These are phyloP conservation scores for Threskiornis aethiopicus DNA, from an alignment of 2,797 vertebrate genomes.

Conservation along the genomic window DNA sequence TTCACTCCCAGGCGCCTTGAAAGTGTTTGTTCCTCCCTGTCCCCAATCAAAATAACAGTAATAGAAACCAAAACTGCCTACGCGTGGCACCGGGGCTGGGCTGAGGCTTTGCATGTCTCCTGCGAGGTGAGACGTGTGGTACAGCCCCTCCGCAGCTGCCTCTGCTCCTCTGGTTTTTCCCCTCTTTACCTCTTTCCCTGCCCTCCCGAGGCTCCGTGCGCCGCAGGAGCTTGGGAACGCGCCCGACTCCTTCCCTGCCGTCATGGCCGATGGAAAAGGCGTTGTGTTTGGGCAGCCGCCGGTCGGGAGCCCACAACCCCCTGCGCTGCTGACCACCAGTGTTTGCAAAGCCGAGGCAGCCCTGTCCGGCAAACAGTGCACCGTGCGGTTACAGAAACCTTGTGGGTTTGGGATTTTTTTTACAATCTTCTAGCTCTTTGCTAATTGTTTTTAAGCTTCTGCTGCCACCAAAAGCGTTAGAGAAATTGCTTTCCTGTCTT, in stretches of 20 bases:
- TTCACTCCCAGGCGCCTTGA: background rate
- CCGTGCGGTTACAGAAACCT: rapidly evolving
- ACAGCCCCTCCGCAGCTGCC: background rate
- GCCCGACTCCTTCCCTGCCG: background rate
- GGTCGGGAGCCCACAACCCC: background rate
- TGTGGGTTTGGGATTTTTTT: background rate
- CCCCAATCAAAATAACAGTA: background rate
- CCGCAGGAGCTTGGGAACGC: background rate
- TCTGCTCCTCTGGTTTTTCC: background rate
- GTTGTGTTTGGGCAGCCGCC: background rate
- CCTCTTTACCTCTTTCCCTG: background rate
- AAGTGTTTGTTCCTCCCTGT: background rate
- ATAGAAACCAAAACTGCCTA: background rate
- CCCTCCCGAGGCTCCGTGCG: background rate
- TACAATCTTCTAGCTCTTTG: background rate
- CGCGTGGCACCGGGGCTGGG: background rate
- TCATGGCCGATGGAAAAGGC: background rate
- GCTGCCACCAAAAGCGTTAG: background rate
- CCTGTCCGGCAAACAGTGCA: rapidly evolving
- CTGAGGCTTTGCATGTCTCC: background rate
- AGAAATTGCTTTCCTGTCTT: background rate
- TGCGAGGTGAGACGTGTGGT: background rate
- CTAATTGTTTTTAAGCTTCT: background rate
- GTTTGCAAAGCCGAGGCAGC: background rate
- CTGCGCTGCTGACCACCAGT: rapidly evolving